Evolutionary conservation across 2,797 vertebrate species (phyloP).

Genomic region (Cercopithecus petaurista): DNA sequence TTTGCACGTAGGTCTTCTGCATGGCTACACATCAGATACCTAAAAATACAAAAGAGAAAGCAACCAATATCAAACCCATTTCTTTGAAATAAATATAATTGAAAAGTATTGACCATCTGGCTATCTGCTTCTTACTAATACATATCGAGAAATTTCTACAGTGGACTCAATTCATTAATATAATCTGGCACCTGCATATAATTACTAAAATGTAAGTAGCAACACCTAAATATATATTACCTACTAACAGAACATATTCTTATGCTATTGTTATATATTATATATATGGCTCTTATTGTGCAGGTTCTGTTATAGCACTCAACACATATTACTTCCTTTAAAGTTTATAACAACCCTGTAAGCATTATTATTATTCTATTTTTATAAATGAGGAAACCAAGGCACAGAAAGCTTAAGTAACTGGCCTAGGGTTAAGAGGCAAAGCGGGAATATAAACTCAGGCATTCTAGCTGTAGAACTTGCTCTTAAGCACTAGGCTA

Average conservation of each 20-base stretch:
- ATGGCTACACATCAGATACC: constrained; percentile 99
- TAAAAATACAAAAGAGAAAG: constrained; percentile 77
- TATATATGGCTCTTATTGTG: neutral
- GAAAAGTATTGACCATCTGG: constrained; percentile 28
- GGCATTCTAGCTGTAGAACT: neutral
- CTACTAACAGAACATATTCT: neutral
- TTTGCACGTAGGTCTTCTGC: constrained; percentile 97
- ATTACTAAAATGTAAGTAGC: neutral
- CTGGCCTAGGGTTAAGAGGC: neutral
- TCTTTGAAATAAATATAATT: neutral
- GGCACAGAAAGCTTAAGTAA: neutral
- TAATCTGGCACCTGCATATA: neutral
- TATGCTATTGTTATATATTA: neutral
- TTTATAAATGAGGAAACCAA: neutral
- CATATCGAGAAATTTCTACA: neutral
- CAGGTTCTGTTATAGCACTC: neutral
- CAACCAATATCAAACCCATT: constrained; percentile 58
- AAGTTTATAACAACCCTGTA: neutral
- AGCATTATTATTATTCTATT: neutral
- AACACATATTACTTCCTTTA: neutral
- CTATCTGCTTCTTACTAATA: constrained; percentile 20
- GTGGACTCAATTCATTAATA: neutral
- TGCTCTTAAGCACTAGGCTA: neutral
- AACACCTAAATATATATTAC: neutral
- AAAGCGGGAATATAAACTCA: neutral